Evolutionary conservation across 1,140 invertebrate genomes (phyloP).

Genomic region (Drosophila chauvacae): DNA sequence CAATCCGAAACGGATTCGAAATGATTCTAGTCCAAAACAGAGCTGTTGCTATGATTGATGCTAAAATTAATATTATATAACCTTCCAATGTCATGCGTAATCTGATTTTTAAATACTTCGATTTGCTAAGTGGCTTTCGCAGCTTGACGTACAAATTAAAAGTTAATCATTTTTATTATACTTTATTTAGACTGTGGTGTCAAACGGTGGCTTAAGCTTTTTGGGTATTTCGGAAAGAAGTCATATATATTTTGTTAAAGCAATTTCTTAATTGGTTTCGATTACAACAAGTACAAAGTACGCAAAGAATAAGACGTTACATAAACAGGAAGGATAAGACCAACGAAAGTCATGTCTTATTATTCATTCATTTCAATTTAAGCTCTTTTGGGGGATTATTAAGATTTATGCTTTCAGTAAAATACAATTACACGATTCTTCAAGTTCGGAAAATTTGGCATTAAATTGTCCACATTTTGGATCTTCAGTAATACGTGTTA

Average conservation of each 20-base stretch:
- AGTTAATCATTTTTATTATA: background rate
- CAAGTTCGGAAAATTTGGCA: background rate
- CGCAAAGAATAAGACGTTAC: background rate
- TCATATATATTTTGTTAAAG: background rate
- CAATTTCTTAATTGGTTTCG: background rate
- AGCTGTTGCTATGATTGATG: conserved; percentile 1
- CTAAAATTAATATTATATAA: conserved; percentile 3
- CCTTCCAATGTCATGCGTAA: conserved; percentile 1
- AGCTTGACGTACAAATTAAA: conserved; percentile 2
- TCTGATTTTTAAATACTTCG: conserved; percentile 1
- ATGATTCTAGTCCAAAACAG: background rate
- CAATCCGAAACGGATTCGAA: conserved; percentile 13
- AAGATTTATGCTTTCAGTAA: conserved; percentile 34
- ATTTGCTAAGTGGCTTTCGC: conserved; percentile 4
- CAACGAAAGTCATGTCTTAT: background rate
- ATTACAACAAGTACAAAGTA: background rate
- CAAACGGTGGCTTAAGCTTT: background rate
- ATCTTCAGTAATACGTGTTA: too few species aligned
- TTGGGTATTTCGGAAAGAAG: too few species aligned
- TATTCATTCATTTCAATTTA: conserved; percentile 24
- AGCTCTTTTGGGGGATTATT: conserved; percentile 18
- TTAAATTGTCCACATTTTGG: background rate
- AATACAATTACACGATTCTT: conserved; percentile 7
- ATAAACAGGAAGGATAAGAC: conserved; percentile 14
- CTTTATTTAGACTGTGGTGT: background rate